Conservation (phyloP, 2,888 invertebrate genomes). For the Abrostola tripartita region DNA sequence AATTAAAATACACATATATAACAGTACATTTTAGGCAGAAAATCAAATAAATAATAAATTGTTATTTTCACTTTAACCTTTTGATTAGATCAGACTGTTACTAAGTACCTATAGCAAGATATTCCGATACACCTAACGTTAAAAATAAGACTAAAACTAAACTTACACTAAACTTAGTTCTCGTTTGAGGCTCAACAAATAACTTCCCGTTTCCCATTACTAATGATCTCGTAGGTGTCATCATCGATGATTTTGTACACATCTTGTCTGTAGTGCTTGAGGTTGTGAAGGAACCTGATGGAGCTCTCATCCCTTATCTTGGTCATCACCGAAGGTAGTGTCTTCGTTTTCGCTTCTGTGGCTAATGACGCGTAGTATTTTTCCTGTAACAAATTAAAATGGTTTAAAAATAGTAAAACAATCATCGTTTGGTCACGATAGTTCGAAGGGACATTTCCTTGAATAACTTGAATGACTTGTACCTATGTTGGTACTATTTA, state of each 20-base stretch:
- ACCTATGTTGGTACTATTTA: too few species aligned
- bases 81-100: constrained; percentile 11
- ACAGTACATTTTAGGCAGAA: constrained; percentile 5
- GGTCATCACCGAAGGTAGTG: constrained; percentile 90
- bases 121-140: constrained; percentile 22
- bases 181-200: constrained; percentile 75
- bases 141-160: constrained; percentile 43
- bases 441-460: too few species aligned
- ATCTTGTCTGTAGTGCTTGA: constrained; percentile 90
- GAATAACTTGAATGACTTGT: too few species aligned
- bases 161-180: constrained; percentile 23
- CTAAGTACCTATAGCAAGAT: constrained; percentile 14
- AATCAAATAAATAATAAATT: constrained; percentile 6
- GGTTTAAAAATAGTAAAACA: too few species aligned
- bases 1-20: constrained; percentile 30
- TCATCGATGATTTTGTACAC: constrained; percentile 91
- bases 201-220: constrained; percentile 80
- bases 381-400: constrained; percentile 83
- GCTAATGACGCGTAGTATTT: constrained; percentile 92
- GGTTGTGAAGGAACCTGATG: constrained; percentile 89
- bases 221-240: constrained; percentile 87
- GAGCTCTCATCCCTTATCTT: constrained; percentile 91
- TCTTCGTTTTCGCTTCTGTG: constrained; percentile 88
- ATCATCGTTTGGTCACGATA: too few species aligned
- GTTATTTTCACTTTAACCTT: constrained; percentile 3